Conservation (phyloP, 2,113 vertebrate genomes). For the Rafetus swinhoei region DNA sequence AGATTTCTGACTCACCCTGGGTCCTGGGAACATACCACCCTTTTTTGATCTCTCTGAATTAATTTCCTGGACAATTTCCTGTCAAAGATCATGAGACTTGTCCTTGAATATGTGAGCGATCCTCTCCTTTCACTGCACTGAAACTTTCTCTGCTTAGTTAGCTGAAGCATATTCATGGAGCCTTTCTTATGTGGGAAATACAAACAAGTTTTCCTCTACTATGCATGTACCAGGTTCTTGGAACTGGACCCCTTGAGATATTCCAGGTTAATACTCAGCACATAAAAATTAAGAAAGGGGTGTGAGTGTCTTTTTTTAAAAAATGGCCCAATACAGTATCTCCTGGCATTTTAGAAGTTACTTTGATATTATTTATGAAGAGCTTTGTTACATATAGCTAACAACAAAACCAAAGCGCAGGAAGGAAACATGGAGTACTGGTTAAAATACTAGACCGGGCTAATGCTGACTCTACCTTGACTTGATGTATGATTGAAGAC, state of each 20-base stretch:
- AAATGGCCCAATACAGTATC: background rate
- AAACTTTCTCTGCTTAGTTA: conserved; percentile 53
- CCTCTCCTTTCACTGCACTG: conserved; percentile 46
- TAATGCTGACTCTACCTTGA: background rate
- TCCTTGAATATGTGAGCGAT: conserved; percentile 66
- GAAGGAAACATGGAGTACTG: background rate
- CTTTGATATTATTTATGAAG: background rate
- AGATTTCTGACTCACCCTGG: conserved; percentile 64
- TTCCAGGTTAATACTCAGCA: conserved; percentile 31
- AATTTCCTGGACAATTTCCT: conserved; percentile 79
- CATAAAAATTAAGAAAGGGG: background rate
- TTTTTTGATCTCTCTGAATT: conserved; percentile 78
- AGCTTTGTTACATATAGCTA: background rate
- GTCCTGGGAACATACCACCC: conserved; percentile 80
- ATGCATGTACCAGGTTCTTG: conserved; percentile 20
- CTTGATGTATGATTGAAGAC: background rate
- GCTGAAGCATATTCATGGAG: conserved; percentile 58
- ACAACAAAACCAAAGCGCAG: background rate
- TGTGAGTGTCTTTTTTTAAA: background rate
- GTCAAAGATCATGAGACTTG: conserved; percentile 75
- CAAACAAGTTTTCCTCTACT: conserved; percentile 28
- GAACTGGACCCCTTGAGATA: conserved; percentile 3
- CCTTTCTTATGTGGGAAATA: conserved; percentile 41
- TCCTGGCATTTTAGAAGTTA: background rate
- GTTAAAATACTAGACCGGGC: background rate